Conservation (phyloP, 2,888 invertebrate species). For the Caenorhabditis sp. region DNA sequence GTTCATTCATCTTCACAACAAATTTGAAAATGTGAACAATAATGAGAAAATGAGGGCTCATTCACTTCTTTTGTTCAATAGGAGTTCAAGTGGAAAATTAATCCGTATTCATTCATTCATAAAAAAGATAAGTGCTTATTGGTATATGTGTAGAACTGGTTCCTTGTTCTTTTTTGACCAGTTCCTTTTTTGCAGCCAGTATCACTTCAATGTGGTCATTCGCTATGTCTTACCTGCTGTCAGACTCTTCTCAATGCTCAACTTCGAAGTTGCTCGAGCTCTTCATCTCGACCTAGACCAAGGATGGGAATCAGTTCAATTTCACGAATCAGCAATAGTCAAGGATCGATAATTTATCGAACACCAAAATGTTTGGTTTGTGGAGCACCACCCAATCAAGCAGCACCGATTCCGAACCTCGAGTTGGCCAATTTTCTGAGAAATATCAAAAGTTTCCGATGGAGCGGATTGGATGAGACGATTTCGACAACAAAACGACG, state of each 20-base stretch:
- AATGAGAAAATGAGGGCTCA: background rate
- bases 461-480: slow-evolving; percentile 22
- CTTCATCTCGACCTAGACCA: slow-evolving; percentile 14
- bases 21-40: no score
- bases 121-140: slow-evolving; percentile 3
- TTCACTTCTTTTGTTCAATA: background rate
- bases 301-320: slow-evolving; percentile 39
- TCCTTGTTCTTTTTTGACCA: background rate
- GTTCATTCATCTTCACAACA: no score
- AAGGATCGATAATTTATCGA: slow-evolving; percentile 15
- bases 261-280: background rate
- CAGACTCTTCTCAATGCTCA: background rate
- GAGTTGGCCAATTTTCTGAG: slow-evolving; percentile 40
- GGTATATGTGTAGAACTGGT: background rate
- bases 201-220: slow-evolving; percentile 56
- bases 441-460: slow-evolving; percentile 33
- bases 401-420: slow-evolving; percentile 43
- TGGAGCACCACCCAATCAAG: slow-evolving; percentile 20
- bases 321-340: background rate
- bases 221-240: slow-evolving; percentile 45
- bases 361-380: slow-evolving; percentile 49
- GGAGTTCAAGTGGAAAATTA: slow-evolving; percentile 1
- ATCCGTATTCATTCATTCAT: background rate
- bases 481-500: slow-evolving; percentile 11
- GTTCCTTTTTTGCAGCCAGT: slow-evolving; percentile 43